A percentile compares a stretch with the other conserved stretches of the same genome.
Evolutionary conservation across 2,888 invertebrate genomes (phyloP).

Genomic region (Crossocerus cetratus): DNA sequence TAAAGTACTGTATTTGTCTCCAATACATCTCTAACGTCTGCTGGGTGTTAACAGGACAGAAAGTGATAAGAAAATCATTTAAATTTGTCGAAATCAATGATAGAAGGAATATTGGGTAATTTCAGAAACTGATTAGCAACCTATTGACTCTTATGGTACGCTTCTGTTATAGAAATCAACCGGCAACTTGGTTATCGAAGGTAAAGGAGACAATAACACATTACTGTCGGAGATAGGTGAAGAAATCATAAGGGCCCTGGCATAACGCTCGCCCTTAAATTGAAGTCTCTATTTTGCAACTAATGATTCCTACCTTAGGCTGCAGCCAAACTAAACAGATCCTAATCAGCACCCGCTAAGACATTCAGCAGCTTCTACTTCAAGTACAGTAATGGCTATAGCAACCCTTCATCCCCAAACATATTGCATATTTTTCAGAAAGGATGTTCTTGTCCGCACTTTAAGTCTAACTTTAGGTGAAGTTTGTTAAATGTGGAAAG

Average conservation of each 20-base stretch:
- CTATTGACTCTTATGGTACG: background rate
- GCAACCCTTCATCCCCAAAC: constrained; percentile 42
- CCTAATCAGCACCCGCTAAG: constrained; percentile 37
- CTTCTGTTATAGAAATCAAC: constrained; percentile 62
- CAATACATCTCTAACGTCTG: too few relatives aligned
- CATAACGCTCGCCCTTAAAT: constrained; percentile 50
- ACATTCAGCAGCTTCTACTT: constrained; percentile 33
- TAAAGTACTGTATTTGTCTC: too few relatives aligned
- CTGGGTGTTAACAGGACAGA: too few relatives aligned
- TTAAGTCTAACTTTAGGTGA: constrained; percentile 47
- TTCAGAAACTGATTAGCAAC: too few relatives aligned
- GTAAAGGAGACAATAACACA: constrained; percentile 74
- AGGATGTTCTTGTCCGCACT: constrained; percentile 53
- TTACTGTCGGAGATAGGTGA: constrained; percentile 70
- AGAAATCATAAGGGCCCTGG: constrained; percentile 69
- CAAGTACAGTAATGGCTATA: constrained; percentile 47
- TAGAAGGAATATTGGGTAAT: too few relatives aligned
- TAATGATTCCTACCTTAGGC: constrained; percentile 46
- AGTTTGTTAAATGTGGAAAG: constrained; percentile 52
- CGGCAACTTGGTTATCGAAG: constrained; percentile 70
- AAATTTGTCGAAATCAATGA: too few relatives aligned
- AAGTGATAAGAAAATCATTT: too few relatives aligned
- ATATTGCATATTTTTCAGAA: constrained; percentile 55
- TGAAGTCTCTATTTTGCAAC: constrained; percentile 46
- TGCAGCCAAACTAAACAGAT: constrained; percentile 39